These are phyloP conservation scores for Pseudorectes ferrugineus DNA, from an alignment of 2,113 vertebrate species.

Conservation along the genomic window DNA sequence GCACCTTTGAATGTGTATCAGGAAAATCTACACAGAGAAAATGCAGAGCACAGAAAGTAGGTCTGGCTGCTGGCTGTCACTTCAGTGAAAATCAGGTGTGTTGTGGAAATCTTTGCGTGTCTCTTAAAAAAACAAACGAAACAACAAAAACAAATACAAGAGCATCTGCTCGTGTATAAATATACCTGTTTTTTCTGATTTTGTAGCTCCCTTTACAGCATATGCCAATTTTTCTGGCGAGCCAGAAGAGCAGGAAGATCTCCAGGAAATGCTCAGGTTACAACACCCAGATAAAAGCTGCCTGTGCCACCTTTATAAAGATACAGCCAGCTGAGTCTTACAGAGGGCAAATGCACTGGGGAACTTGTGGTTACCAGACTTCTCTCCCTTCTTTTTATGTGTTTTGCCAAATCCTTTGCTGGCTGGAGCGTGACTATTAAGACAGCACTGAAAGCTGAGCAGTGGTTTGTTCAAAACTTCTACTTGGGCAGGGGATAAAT, in stretches of 20 bases:
- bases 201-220: neutral
- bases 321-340: neutral
- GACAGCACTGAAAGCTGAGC: neutral
- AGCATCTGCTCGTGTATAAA: neutral
- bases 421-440: neutral
- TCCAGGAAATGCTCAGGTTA: neutral
- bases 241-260: neutral
- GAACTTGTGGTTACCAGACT: neutral
- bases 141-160: neutral
- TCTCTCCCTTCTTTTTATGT: neutral
- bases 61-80: constrained; percentile 43
- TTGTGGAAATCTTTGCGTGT: neutral
- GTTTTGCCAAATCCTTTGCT: constrained; percentile 3
- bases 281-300: neutral
- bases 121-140: neutral
- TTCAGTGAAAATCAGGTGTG: constrained; percentile 39
- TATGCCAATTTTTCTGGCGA: neutral
- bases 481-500: neutral
- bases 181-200: neutral
- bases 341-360: neutral
- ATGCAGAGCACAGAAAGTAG: neutral
- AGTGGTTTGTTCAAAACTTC: neutral
- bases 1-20: neutral
- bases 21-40: neutral
- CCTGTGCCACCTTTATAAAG: neutral